phyloP scores from a whole-genome alignment of 2,113 vertebrate species.

The Leucoraja erinaceus region DNA sequence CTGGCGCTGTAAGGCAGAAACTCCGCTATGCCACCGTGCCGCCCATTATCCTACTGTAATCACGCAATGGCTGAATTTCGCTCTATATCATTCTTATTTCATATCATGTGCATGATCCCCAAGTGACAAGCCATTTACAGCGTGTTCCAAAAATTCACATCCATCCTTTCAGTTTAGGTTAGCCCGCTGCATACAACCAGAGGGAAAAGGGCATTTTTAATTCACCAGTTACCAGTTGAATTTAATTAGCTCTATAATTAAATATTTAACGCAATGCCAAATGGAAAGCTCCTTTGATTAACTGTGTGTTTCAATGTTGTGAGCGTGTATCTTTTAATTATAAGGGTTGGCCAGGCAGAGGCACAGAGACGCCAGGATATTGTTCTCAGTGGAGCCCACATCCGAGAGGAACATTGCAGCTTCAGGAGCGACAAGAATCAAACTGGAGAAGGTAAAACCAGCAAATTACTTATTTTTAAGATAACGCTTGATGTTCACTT shows the following conservation, averaged over 20 bases:
- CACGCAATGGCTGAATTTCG: no score
- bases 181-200: neutral
- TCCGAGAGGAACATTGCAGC: conserved; percentile 91
- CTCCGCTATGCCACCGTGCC: no score
- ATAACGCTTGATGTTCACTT: neutral
- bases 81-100: neutral
- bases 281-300: neutral
- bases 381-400: conserved; percentile 90
- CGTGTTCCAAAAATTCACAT: neutral
- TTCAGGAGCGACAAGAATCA: conserved; percentile 85
- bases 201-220: neutral
- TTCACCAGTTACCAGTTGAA: neutral
- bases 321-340: neutral
- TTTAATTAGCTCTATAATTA: neutral
- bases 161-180: neutral
- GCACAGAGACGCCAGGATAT: conserved; percentile 92
- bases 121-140: neutral
- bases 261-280: neutral
- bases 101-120: no score
- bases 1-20: no score
- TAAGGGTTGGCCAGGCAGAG: conserved; percentile 90
- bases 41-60: no score
- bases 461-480: neutral
- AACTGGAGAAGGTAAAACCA: conserved; percentile 72
- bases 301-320: neutral